Conservation (phyloP, 2,888 invertebrate species). For the Rutpela maculata region DNA sequence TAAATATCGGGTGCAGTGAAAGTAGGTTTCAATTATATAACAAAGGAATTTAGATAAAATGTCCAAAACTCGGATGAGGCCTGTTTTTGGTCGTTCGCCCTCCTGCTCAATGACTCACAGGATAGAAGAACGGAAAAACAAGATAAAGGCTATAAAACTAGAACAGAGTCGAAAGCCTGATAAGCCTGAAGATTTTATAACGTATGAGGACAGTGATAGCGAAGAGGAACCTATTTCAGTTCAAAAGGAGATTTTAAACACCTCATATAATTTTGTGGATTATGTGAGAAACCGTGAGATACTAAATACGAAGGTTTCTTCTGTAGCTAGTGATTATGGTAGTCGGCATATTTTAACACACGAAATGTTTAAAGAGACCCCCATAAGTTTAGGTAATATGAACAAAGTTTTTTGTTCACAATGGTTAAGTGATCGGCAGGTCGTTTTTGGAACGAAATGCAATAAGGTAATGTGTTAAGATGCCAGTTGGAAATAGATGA, state of each 20-base stretch:
- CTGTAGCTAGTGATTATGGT: conserved; percentile 86
- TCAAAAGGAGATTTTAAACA: conserved; percentile 83
- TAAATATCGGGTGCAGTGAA: neutral
- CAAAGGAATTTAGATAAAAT: conserved; percentile 69
- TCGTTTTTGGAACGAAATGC: conserved; percentile 97
- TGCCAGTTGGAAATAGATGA: conserved; percentile 28
- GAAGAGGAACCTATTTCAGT: conserved; percentile 87
- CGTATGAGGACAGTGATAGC: conserved; percentile 91
- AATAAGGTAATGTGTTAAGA: conserved; percentile 85
- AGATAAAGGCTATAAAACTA: conserved; percentile 80
- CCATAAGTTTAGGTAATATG: conserved; percentile 88
- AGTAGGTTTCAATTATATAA: conserved; percentile 14
- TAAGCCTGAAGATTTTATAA: conserved; percentile 93
- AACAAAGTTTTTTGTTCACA: conserved; percentile 97
- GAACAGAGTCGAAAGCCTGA: conserved; percentile 89
- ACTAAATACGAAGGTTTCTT: conserved; percentile 82
- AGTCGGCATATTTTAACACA: conserved; percentile 92
- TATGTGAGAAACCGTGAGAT: conserved; percentile 88
- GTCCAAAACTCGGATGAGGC: conserved; percentile 84
- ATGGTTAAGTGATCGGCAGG: conserved; percentile 96
- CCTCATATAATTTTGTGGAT: conserved; percentile 91
- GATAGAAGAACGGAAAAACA: conserved; percentile 84
- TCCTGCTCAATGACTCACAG: conserved; percentile 85
- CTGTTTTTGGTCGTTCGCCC: conserved; percentile 85
- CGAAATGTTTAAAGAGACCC: conserved; percentile 91